Conservation (phyloP, 2,113 vertebrate genomes). For the Okapia johnstoni region DNA sequence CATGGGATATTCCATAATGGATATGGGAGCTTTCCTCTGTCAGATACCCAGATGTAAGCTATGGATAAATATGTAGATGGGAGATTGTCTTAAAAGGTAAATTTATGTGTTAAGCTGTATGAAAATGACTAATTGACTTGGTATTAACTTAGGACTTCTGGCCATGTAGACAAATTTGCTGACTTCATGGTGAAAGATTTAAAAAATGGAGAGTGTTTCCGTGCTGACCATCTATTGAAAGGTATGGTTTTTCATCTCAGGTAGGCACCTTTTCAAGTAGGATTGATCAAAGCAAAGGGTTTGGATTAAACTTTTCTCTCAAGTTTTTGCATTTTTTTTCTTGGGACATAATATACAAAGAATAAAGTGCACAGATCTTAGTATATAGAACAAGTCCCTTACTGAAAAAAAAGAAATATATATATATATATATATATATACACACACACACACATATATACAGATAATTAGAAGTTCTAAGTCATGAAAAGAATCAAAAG, state of each 20-base stretch:
- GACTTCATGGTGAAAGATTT: slow-evolving; percentile 99
- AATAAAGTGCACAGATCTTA: background rate
- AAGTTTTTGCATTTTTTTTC: background rate
- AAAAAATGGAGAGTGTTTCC: slow-evolving; percentile 96
- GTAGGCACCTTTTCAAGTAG: background rate
- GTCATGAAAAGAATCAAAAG: background rate
- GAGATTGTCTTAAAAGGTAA: background rate
- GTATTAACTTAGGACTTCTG: slow-evolving; percentile 88
- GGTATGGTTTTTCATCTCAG: slow-evolving; percentile 77
- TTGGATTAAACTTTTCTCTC: background rate
- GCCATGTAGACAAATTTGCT: slow-evolving; percentile 98
- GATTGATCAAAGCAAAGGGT: background rate
- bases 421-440: background rate
- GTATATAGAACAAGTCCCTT: background rate
- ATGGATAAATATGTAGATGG: background rate
- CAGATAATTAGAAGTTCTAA: background rate
- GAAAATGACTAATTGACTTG: slow-evolving; percentile 6
- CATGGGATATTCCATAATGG: background rate
- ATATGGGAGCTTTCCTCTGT: background rate
- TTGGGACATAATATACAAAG: background rate
- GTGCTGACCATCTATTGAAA: slow-evolving; percentile 97
- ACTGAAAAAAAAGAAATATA: background rate
- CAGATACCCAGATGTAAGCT: background rate
- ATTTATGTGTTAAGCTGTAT: background rate
- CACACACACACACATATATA: background rate